Conservation (phyloP, 2,113 vertebrate genomes). For the Notechis scutatus region DNA sequence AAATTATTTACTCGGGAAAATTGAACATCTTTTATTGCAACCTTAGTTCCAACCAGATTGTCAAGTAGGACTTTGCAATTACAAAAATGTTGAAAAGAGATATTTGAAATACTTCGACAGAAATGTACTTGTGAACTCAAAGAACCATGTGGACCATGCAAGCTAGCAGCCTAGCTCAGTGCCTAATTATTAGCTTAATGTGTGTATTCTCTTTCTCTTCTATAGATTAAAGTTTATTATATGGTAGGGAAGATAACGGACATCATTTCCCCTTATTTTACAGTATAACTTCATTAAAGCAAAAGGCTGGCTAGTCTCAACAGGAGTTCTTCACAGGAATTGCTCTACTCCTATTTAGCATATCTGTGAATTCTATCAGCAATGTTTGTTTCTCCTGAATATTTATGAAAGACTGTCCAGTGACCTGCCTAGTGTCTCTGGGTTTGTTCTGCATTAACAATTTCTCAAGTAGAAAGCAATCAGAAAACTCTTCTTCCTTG, state of each 20-base stretch:
- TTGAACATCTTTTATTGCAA: neutral
- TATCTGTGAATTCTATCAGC: slow-evolving; percentile 66
- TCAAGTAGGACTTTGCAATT: neutral
- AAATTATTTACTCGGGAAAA: neutral
- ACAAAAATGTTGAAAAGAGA: neutral
- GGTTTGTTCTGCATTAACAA: slow-evolving; percentile 62
- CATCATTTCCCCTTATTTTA: slow-evolving; percentile 60
- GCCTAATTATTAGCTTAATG: neutral
- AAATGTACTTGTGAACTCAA: slow-evolving; percentile 20
- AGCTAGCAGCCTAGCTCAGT: neutral
- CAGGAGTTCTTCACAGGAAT: slow-evolving; percentile 63
- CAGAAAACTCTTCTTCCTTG: slow-evolving; percentile 54
- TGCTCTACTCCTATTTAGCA: slow-evolving; percentile 65
- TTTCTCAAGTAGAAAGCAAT: slow-evolving; percentile 56
- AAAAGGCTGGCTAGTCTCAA: slow-evolving; percentile 57
- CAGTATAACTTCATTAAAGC: slow-evolving; percentile 66
- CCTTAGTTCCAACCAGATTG: neutral
- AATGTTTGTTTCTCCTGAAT: slow-evolving; percentile 66
- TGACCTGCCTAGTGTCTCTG: slow-evolving; percentile 63
- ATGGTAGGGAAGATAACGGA: slow-evolving; percentile 52
- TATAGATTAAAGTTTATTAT: slow-evolving; percentile 15
- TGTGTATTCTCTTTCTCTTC: slow-evolving; percentile 28
- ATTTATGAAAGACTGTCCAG: slow-evolving; percentile 71
- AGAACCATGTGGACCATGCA: neutral
- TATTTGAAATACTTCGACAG: neutral